Evolutionary conservation across 2,888 invertebrate species (phyloP), one percentile per base, ranked within the genome.

Genomic region (Dendrolimus houi): DNA sequence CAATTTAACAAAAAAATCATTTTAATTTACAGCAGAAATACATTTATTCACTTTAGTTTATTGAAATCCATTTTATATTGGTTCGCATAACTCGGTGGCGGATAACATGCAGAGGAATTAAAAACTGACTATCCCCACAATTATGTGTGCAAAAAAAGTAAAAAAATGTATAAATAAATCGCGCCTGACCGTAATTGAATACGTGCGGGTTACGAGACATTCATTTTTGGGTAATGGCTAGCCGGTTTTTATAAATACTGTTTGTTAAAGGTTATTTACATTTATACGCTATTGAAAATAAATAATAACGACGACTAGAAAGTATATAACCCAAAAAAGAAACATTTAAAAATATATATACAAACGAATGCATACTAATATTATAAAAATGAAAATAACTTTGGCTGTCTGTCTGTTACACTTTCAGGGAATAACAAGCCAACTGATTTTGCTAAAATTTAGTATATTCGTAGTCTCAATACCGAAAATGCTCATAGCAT

Each of bases 181-280:
- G 60, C 64, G 14, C 59, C 61, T 64, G 62, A 62, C 60, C 64
- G 68, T 77, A 79, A 79, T 77, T 79, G 75, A 77, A 79, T 77
- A 73, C 66, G 74, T 73, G 67, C 64, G 70, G 76, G 78, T 77
- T 77, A 77, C 70, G 78, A 74, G 72, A 74, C 71, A 71, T 72
- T 74, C 69, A 68, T 61, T 68, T 62, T 47, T 47, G 47, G 47
- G 47, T 10, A 47, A 47, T 47, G 47, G 47, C 9, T 47, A 47
- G 66, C 59, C 61, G 60, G 60, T 62, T 64, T 67, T 59, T 63
- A 62, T 64, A 47, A 8, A 47, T 47, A 47, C 47, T 47, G 6
- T 12, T 47, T 47, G 47, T 12, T 47, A 12, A 47, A 9, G 1
- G 3, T 7, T 9, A 47, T 7, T 47, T 12, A 47, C 47, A 47